Base-by-base conservation (phyloP, 2,113 vertebrate species). In the Dascyllus trimaculatus region DNA sequence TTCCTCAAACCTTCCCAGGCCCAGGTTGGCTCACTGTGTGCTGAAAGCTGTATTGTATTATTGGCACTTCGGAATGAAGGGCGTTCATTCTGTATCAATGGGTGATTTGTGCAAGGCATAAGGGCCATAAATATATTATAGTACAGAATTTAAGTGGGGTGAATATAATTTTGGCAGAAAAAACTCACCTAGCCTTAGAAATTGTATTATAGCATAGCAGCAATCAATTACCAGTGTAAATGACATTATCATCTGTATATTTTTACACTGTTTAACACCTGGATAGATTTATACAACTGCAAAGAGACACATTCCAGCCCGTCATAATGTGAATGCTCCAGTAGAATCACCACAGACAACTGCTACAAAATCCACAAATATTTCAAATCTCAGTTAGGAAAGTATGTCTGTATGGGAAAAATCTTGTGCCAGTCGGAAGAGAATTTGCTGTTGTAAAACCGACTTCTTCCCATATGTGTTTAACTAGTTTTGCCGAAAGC, bases 41-140 rank as follows among this genome's bases (percentile, higher is more conserved):
- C 66, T 80, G 53, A 88, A 90, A 88, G 62, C 62, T 71, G n/a
- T 24, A 60, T 32, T 72, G 51, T 76, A 64, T 71, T 69, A 45
- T 5, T 60, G 65, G 51, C 38, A 74, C 46, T 70, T 71, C 24
- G 49, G 21, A 38, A 46, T 56, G 32, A 58, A 51, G 18, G 45
- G 15, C 22, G 67, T 76, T 78, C 1, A 82, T 71, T 60, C 43
- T 45, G 38, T 57, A 51, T 65, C 48, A 66, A 61, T 71, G 56
- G 25, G 0, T 14, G 53, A 66, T 60, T 71, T 80, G 61, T 74
- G 57, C 11, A 21, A 52, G 24, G 32, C 19, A 59, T 10, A 35
- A 35, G 32, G 9, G 32, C 32, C 32, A 35, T 35, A 35, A 35
- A 40, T 21, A 51, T 38, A 38, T 63, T 24, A 48, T 1, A 17